These are phyloP conservation scores for Blera fallax DNA, from an alignment of 2,888 invertebrate genomes.

Conservation along the genomic window DNA sequence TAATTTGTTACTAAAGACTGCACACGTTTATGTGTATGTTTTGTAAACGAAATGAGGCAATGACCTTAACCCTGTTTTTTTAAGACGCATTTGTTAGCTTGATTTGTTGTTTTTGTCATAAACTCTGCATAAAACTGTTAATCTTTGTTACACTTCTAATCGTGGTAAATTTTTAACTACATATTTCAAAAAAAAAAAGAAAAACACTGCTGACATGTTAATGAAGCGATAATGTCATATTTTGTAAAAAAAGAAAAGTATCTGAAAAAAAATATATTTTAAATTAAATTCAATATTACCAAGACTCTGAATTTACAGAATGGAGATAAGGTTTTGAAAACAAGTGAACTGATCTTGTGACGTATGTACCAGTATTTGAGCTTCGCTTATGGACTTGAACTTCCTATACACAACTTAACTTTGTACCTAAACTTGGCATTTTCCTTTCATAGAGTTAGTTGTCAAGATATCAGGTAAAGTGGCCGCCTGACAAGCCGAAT, in stretches of 20 bases:
- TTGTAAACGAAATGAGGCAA: not conserved
- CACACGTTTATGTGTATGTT: not conserved
- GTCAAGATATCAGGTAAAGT: no score
- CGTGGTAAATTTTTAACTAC: not conserved
- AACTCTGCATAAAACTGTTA: not conserved
- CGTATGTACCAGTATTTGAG: no score
- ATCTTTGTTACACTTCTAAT: not conserved
- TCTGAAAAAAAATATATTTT: not conserved
- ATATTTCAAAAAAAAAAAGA: not conserved
- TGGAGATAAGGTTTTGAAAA: no score
- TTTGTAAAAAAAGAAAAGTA: not conserved
- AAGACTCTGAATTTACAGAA: no score
- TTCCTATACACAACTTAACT: no score
- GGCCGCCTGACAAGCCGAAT: no score
- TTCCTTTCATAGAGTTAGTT: no score
- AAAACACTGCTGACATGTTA: slow-evolving; percentile 46
- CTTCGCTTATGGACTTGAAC: no score
- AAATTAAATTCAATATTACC: not conserved
- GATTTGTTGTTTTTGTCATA: not conserved
- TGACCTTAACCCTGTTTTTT: not conserved
- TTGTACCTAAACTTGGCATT: no score
- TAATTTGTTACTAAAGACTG: not conserved
- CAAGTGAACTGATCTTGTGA: no score
- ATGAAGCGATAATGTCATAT: slow-evolving; percentile 45
- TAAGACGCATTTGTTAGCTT: not conserved